Evolutionary conservation across 2,113 vertebrate genomes (phyloP).

Genomic region (Rhinogobius similis): DNA sequence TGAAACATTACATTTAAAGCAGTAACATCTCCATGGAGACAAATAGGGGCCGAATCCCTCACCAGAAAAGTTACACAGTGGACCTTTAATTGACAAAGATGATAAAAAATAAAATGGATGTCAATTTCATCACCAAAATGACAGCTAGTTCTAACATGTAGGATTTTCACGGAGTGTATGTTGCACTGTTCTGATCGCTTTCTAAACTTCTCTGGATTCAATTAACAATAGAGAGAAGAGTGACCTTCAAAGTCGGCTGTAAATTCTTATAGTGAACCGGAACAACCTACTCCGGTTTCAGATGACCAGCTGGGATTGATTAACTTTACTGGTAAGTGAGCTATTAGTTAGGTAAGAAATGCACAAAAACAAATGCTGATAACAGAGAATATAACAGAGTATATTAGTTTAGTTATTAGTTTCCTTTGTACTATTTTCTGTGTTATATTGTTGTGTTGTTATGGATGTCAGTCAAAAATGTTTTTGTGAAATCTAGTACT

Average conservation of each 20-base stretch:
- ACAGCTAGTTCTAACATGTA: conserved; percentile 13
- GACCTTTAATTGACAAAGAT: not conserved
- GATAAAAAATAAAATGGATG: not conserved
- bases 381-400: no score
- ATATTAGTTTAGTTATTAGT: no score
- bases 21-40: no score
- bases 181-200: conserved; percentile 39
- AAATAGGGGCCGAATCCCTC: no score
- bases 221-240: conserved; percentile 76
- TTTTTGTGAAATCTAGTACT: conserved; percentile 49
- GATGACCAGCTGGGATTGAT: conserved; percentile 68
- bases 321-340: conserved; percentile 55
- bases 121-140: not conserved
- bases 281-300: conserved; percentile 58
- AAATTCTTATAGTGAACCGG: conserved; percentile 70
- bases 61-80: not conserved
- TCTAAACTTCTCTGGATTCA: conserved; percentile 68
- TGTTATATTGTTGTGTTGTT: conserved; percentile 44
- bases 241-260: conserved; percentile 71
- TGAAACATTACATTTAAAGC: no score
- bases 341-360: conserved; percentile 38
- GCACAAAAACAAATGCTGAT: conserved; percentile 22
- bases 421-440: conserved; percentile 23
- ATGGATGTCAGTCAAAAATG: conserved; percentile 41
- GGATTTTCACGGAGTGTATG: conserved; percentile 17